Conservation (phyloP, 2,113 vertebrate species). For the Microtus richardsoni region DNA sequence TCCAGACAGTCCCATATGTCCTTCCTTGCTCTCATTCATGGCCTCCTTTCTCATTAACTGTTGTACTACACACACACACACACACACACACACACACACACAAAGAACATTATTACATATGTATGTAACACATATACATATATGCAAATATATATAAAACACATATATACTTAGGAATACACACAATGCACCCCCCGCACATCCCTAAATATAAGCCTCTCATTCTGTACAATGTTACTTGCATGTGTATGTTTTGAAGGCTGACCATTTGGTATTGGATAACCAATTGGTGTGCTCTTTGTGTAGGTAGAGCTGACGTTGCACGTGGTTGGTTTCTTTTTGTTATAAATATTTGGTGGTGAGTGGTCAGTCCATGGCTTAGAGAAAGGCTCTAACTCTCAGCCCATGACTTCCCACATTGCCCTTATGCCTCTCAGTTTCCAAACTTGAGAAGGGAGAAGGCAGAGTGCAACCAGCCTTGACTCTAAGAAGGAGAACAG, state of each 20-base stretch:
- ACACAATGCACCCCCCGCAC: too few species aligned
- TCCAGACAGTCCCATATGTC: background rate
- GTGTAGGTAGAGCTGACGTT: too few species aligned
- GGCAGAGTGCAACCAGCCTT: too few species aligned
- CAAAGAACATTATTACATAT: background rate
- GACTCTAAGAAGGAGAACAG: background rate
- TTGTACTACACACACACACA: too few species aligned
- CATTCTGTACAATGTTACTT: too few species aligned
- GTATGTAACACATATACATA: background rate
- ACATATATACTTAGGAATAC: too few species aligned
- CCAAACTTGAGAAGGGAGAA: background rate
- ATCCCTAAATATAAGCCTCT: too few species aligned
- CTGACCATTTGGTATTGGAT: too few species aligned
- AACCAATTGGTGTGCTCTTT: background rate
- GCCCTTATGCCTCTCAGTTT: background rate
- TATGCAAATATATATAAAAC: too few species aligned
- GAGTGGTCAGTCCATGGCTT: background rate
- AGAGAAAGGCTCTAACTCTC: background rate
- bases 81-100: too few species aligned
- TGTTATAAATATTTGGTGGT: background rate
- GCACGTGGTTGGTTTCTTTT: background rate
- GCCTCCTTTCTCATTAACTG: background rate
- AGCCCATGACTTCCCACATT: background rate
- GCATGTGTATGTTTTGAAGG: too few species aligned
- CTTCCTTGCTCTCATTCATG: background rate